Conservation (phyloP, 2,113 vertebrate genomes). For the Nesogale talazaci region DNA sequence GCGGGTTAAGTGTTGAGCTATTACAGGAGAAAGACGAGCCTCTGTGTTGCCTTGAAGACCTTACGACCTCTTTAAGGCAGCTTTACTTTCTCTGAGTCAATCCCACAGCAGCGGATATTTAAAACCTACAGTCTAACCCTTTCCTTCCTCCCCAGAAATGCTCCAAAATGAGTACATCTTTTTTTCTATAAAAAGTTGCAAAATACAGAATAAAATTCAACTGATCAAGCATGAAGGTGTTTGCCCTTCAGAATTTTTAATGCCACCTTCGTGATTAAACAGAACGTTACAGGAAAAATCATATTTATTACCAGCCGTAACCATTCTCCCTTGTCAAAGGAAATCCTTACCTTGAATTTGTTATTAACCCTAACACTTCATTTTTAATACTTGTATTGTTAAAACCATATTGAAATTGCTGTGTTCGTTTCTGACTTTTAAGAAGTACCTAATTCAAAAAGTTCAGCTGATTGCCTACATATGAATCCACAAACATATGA, state of each 20-base stretch:
- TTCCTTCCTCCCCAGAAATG: not conserved
- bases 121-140: not conserved
- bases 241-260: not conserved
- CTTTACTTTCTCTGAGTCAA: too few relatives aligned
- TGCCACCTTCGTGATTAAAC: not conserved
- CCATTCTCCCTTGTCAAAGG: not conserved
- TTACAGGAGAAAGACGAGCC: too few relatives aligned
- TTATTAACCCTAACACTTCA: not conserved
- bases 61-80: too few relatives aligned
- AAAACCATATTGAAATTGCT: not conserved
- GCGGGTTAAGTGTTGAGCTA: too few relatives aligned
- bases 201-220: not conserved
- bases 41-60: too few relatives aligned
- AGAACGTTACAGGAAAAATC: not conserved
- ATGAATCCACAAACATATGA: not conserved
- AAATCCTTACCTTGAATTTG: not conserved
- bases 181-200: not conserved
- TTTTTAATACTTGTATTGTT: not conserved
- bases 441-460: not conserved
- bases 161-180: not conserved
- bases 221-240: not conserved
- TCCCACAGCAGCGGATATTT: not conserved
- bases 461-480: not conserved
- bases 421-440: not conserved
- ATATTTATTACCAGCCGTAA: not conserved